Base-by-base conservation (phyloP, 2,888 invertebrate genomes). In the Flexamia atlantica region DNA sequence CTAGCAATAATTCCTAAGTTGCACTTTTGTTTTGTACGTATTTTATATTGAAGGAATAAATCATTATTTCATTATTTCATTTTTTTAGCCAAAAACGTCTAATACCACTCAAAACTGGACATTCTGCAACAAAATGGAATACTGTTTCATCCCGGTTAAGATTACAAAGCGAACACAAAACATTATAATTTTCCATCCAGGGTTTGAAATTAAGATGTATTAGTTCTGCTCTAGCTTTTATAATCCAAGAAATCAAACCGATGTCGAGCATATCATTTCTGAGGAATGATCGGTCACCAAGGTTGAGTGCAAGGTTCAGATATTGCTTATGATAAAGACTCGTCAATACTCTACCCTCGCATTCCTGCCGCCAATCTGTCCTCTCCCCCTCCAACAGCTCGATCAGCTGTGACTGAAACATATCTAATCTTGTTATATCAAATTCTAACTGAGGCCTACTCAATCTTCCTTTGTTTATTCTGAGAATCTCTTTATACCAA, bases 171-270 rank as follows among this genome's bases (percentile, higher is more conserved):
- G 60, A 60, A 14, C 57, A 50, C 17, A 17, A n/a, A n/a, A n/a
- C 7, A 57, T 81, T 28, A 17, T 57, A 28, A 14, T 25, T 9
- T 17, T 17, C 81, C 10, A 82, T n/a, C 68, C 82, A 82, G 23
- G 64, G 64, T 40, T 82, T 82, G 46, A 25, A 82, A 12, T 82
- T 82, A 10, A 82, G 40, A 36, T 82, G 5, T 17, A 25, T 25
- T 25, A 82, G n/a, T 25, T 68, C 82, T n/a, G 40, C 60, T 17
- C 82, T 30, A 4, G 82, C 82, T 28, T 82, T 82, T 9, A 81
- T 36, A 9, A 32, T n/a, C 81, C 81, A 81, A 14, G 53, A 60
- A 12, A 81, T 57, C 0, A 50, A 10, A 10, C 20, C 25, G 9
- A 82, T 5, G 12, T 82, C 68, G 23, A 23, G 14, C 0, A 23